Evolutionary conservation across 1,140 invertebrate genomes (phyloP), one percentile per base, ranked within the genome.

Genomic region (Platyscapa corneri): DNA sequence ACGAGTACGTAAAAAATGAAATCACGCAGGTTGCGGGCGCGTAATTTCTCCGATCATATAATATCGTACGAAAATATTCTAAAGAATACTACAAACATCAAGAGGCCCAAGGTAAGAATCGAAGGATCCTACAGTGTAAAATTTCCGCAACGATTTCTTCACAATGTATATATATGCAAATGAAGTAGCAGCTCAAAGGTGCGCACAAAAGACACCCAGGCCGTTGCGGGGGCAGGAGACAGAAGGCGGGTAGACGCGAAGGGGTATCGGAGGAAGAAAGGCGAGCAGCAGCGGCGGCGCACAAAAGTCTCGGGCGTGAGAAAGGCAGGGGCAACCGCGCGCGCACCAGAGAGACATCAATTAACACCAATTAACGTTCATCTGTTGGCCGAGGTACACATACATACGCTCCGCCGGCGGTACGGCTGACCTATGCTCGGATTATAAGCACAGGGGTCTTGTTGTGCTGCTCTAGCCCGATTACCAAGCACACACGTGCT

Each of bases 321-420:
- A 91, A 91, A 90, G 89, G 82, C 84, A 88, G 87, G 78, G 87
- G 85, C 82, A 79, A 88, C 53, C 56, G 56, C 23, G 20, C 56
- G 56, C 56, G 56, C 56, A 23, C 72, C 80, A n/a, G 60, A 77
- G 84, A 81, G 88, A 86, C 89, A 88, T 88, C 90, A 91, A 91
- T 92, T 92, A 92, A 90, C 91, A 90, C 90, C 91, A 92, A 92
- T 92, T 91, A 92, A 88, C 88, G 89, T 87, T 90, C 90, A 90
- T 91, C 89, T 90, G 89, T 87, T 27, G 42, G 60, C 89, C 88
- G 0, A 90, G 89, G 89, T 90, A 86, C 77, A 84, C 77, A 34
- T 67, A 60, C 75, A 64, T 37, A 37, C 5, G 30, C 64, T 67
- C 30, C 20, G 76, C 18, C 2, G 16, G 20, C 60, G 23, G 27